Evolutionary conservation across 1,140 invertebrate genomes (phyloP), one percentile per base, ranked within the genome.

Genomic region (Trichonephila inaurata): DNA sequence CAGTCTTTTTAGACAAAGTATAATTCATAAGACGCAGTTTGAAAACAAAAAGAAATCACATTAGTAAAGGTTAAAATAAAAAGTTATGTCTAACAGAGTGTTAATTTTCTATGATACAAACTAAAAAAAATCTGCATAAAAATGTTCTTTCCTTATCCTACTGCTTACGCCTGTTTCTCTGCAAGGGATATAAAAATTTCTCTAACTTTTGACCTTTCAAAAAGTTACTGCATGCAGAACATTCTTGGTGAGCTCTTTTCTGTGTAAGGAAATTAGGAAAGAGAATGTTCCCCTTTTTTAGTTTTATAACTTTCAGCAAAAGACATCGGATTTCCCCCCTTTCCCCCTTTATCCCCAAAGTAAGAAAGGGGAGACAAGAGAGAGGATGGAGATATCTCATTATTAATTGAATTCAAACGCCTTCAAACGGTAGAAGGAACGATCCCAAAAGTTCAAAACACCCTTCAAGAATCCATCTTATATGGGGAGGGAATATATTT

Each of bases 371-470:
- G 66, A 19, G 66, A 24, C 19, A 69, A 21, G 33, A 24, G 69
- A 33, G 24, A 77, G 28, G 10, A 33, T 7, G 40, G 51, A 24
- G 44, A 60, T 51, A 61, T 24, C 44, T 61, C 58, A 61, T 85
- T 85, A 61, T 85, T 85, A 85, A 85, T 85, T 85, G 83, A 85
- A 85, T 85, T 51, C 51, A 60, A 85, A 61, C 83, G 51, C 51
- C 81, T 85, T 12, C 83, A 85, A 24, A 61, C 2, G 21, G 58
- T 21, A 28, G 28, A 85, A 60, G 21, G n/a, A 28, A n/a, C 19
- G 7, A 19, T 51, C 19, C 44, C 6, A 21, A 85, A 58, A 60
- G 51, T 60, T 58, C 33, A 7, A 83, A 83, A 83, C 51, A 14
- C 28, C 21, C 44, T 60, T 28, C 28, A n/a, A 60, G n/a, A 85